A percentile compares a stretch with the other conserved stretches of the same genome.
These are phyloP conservation scores for Lycaon pictus DNA, from an alignment of 2,113 vertebrate species.

Conservation along the genomic window DNA sequence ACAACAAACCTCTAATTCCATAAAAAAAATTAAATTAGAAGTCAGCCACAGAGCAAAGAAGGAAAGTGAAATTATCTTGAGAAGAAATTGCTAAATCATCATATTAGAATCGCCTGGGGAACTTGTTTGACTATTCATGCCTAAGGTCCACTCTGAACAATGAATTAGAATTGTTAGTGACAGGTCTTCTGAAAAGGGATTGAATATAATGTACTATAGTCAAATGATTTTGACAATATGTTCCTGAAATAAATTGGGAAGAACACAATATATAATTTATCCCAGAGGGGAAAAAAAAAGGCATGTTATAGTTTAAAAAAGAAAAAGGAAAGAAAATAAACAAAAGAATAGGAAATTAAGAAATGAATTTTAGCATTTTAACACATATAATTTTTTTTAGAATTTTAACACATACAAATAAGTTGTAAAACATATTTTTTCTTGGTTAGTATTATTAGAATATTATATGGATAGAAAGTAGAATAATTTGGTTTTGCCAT, in stretches of 20 bases:
- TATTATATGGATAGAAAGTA: background rate
- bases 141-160: background rate
- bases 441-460: background rate
- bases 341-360: background rate
- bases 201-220: background rate
- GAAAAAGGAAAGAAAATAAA: background rate
- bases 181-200: background rate
- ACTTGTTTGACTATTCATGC: background rate
- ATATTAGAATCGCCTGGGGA: background rate
- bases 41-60: background rate
- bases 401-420: background rate
- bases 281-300: background rate
- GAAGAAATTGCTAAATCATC: background rate
- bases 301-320: background rate
- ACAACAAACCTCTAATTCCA: background rate
- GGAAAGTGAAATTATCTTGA: slow-evolving; percentile 19
- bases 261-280: background rate
- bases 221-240: background rate
- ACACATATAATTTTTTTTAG: background rate
- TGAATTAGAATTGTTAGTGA: background rate
- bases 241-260: background rate
- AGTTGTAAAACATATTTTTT: background rate
- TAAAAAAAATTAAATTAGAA: slow-evolving; percentile 43
- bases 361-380: background rate
- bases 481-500: background rate